A percentile compares a stretch with the other conserved stretches of the same genome.
phyloP scores from a whole-genome alignment of 2,888 invertebrate species.

The Netelia virgata region DNA sequence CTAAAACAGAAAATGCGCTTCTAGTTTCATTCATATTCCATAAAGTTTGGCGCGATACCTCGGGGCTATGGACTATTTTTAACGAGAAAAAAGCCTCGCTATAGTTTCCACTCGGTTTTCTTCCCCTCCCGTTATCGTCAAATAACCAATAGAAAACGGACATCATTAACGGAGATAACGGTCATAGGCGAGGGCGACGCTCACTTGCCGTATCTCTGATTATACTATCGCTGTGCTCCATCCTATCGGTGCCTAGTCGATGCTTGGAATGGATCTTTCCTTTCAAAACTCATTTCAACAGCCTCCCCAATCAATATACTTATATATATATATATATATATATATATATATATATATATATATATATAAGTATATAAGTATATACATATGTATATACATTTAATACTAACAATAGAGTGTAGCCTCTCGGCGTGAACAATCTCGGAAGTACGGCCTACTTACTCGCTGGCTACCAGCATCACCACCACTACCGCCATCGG shows the following conservation, averaged over 20 bases:
- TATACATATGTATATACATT: slow-evolving; percentile 6
- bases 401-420: slow-evolving; percentile 25
- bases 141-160: slow-evolving; percentile 35
- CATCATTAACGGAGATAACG: slow-evolving; percentile 49
- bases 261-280: slow-evolving; percentile 31
- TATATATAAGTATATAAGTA: slow-evolving; percentile 28
- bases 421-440: slow-evolving; percentile 58
- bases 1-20: background rate
- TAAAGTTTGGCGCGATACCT: background rate
- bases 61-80: slow-evolving; percentile 5
- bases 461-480: slow-evolving; percentile 44
- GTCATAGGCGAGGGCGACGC: slow-evolving; percentile 23
- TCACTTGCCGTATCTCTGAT: slow-evolving; percentile 34
- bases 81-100: slow-evolving; percentile 16
- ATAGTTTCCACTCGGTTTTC: slow-evolving; percentile 28
- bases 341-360: background rate
- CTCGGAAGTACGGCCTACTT: slow-evolving; percentile 70
- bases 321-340: background rate
- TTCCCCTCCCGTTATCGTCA: background rate
- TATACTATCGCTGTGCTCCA: slow-evolving; percentile 31
- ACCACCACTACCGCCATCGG: slow-evolving; percentile 31
- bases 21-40: background rate
- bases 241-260: background rate
- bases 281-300: slow-evolving; percentile 58
- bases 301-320: slow-evolving; percentile 12